These are phyloP conservation scores for Papilio dardanus DNA, from an alignment of 1,140 invertebrate genomes.

Conservation along the genomic window DNA sequence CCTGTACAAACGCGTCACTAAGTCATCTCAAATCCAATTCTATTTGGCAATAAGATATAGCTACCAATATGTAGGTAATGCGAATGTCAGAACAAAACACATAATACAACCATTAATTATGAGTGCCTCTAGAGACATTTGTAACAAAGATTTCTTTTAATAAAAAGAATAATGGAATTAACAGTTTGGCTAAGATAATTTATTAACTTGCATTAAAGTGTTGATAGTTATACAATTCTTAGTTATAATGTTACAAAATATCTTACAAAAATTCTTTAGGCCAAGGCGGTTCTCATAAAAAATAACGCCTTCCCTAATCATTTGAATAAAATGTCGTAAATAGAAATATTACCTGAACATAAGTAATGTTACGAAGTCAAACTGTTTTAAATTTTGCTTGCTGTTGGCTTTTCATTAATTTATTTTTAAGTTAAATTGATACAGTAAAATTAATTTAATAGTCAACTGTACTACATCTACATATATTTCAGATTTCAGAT, in stretches of 20 bases:
- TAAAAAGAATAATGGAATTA: neutral
- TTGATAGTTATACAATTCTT: neutral
- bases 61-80: neutral
- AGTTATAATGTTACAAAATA: neutral
- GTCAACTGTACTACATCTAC: too few relatives aligned
- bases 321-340: neutral
- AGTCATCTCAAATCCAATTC: neutral
- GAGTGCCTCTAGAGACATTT: too few relatives aligned
- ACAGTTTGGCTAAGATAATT: neutral
- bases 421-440: neutral
- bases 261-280: neutral
- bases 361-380: neutral
- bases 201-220: neutral
- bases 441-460: neutral
- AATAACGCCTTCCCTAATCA: neutral
- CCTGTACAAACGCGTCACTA: conserved; percentile 31
- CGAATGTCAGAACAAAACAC: neutral
- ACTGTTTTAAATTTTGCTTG: neutral
- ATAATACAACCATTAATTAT: neutral
- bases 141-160: neutral
- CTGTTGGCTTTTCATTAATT: neutral
- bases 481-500: neutral
- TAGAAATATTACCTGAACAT: neutral
- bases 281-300: neutral
- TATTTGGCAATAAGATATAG: neutral